Evolutionary conservation across 2,888 invertebrate species (phyloP), one percentile per base, ranked within the genome.

Genomic region (Cylindroiulus punctatus): DNA sequence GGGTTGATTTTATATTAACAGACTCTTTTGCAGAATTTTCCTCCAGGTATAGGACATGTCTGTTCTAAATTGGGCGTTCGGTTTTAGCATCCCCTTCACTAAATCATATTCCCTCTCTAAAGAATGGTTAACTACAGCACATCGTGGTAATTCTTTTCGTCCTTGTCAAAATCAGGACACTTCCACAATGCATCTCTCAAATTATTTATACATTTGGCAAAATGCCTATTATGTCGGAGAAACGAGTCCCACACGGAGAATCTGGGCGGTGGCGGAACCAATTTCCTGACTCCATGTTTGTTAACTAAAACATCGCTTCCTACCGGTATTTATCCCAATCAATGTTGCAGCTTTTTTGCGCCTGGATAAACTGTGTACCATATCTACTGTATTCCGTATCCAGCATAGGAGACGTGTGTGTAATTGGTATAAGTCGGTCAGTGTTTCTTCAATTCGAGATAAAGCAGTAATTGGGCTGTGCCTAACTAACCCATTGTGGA

Each of bases 101-200:
- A 7, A 36, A 36, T 36, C n/a, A n/a, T 36, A 7, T 36, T 36
- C 36, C 36, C 7, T 36, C 36, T 2, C n/a, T 36, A 36, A 36
- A 36, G 36, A 65, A n/a, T 65, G n/a, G n/a, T n/a, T n/a, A 65
- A 10, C 10, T 12, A 7, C n/a, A 26, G 26, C 12, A 30, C 76
- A 4, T 5, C 30, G 14, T 76, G 26, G 26, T 30, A 30, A 30
- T 76, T 76, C 14, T 14, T 76, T 14, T 3, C 14, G 76, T 30
- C 76, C 76, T 76, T 76, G 76, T 76, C 76, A 76, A 76, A 76
- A 76, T 76, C 76, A 76, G 76, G 76, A 4, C 76, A 76, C 76
- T 76, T 76, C 76, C 76, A 76, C 76, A 17, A 76, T 30, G 76
- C 76, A 76, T 76, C 26, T 76, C 30, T 76, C 30, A 30, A 76